phyloP scores from a whole-genome alignment of 2,113 vertebrate genomes.

The Melanerpes aurifrons region DNA sequence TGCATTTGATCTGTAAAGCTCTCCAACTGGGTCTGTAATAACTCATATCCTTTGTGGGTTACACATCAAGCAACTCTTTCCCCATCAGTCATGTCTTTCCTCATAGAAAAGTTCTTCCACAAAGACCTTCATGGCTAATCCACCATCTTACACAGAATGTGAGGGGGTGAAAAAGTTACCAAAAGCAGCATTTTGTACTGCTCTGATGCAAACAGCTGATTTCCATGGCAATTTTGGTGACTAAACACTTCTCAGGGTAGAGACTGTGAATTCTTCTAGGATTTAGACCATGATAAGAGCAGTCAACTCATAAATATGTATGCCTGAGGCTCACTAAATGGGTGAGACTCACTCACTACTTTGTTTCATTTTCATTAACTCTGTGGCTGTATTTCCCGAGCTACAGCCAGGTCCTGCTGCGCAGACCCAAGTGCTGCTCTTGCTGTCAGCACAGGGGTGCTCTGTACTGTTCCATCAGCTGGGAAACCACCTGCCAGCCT shows the following conservation, averaged over 20 bases:
- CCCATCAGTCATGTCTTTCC: slow-evolving; percentile 44
- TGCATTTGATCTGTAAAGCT: slow-evolving; percentile 57
- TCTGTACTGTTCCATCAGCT: neutral
- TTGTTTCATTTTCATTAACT: neutral
- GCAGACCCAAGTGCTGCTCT: neutral
- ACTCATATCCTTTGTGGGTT: slow-evolving; percentile 67
- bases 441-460: neutral
- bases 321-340: neutral
- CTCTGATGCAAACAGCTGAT: slow-evolving; percentile 31
- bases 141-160: neutral
- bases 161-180: neutral
- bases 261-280: neutral
- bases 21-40: slow-evolving; percentile 66
- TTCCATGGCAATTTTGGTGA: neutral
- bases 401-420: neutral
- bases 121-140: neutral
- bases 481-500: neutral
- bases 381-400: neutral
- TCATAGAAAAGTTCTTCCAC: slow-evolving; percentile 20
- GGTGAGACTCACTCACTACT: neutral
- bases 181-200: slow-evolving; percentile 16
- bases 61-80: slow-evolving; percentile 46
- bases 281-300: neutral
- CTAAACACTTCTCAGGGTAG: neutral
- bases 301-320: slow-evolving; percentile 51